Evolutionary conservation across 2,113 vertebrate genomes (phyloP).

Genomic region (Microtus richardsoni): DNA sequence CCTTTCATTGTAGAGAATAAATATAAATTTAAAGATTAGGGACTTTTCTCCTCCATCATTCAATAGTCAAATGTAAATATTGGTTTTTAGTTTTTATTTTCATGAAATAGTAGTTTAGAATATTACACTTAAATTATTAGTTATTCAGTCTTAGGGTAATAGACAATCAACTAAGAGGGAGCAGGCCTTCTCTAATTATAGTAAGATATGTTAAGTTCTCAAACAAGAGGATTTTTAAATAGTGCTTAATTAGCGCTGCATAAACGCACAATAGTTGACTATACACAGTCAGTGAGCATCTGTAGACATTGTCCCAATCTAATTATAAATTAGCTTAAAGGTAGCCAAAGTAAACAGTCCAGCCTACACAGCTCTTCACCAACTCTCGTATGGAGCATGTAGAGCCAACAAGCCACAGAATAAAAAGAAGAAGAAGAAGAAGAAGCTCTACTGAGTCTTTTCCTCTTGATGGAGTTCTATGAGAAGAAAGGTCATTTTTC

Average conservation of each 20-base stretch:
- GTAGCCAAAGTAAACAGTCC: constrained; percentile 36
- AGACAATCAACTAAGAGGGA: background rate
- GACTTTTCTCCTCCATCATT: background rate
- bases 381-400: background rate
- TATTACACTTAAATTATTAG: background rate
- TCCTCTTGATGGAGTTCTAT: background rate
- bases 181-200: background rate
- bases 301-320: background rate
- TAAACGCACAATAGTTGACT: constrained; percentile 10
- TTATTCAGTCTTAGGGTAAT: background rate
- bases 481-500: constrained; percentile 65
- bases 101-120: background rate
- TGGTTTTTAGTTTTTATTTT: background rate
- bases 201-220: constrained; percentile 19
- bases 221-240: constrained; percentile 5
- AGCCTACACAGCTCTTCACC: background rate
- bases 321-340: constrained; percentile 33
- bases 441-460: background rate
- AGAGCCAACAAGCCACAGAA: background rate
- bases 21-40: background rate
- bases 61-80: constrained; percentile 1
- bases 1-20: background rate
- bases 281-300: background rate
- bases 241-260: background rate
- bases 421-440: background rate